A percentile compares a stretch with the other conserved stretches of the same genome.
phyloP scores from a whole-genome alignment of 2,888 invertebrate species.

The Malthinus flaveolus region DNA sequence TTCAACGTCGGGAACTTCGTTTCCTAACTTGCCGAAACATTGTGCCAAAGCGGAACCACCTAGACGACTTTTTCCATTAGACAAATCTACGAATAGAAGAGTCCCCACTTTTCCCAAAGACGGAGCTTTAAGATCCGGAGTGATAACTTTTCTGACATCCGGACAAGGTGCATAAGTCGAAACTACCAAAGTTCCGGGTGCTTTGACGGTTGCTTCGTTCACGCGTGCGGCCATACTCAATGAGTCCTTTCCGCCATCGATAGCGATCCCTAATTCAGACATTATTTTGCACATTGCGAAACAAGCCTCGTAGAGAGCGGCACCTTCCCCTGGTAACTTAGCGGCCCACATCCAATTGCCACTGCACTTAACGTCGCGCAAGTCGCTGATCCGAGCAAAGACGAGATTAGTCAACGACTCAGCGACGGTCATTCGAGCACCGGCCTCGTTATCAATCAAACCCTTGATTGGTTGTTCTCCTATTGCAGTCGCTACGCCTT shows the following conservation, averaged over 20 bases:
- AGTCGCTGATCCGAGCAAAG: slow-evolving; percentile 66
- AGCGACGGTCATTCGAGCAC: slow-evolving; percentile 92
- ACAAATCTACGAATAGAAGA: slow-evolving; percentile 79
- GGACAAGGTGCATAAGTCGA: slow-evolving; percentile 96
- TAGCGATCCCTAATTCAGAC: slow-evolving; percentile 74
- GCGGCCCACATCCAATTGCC: slow-evolving; percentile 99
- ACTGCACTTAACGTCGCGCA: slow-evolving; percentile 93
- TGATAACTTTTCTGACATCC: slow-evolving; percentile 81
- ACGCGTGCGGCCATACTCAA: slow-evolving; percentile 95
- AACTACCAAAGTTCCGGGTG: slow-evolving; percentile 90
- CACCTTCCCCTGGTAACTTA: slow-evolving; percentile 91
- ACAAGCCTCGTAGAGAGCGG: slow-evolving; percentile 84
- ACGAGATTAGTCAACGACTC: slow-evolving; percentile 94
- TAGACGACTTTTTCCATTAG: slow-evolving; percentile 72
- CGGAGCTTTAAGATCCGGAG: slow-evolving; percentile 87
- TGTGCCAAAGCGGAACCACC: slow-evolving; percentile 95
- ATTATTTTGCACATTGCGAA: slow-evolving; percentile 85
- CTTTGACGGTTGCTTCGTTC: slow-evolving; percentile 68
- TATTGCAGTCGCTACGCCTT: slow-evolving; percentile 92
- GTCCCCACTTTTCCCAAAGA: slow-evolving; percentile 62
- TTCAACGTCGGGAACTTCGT: slow-evolving; percentile 79
- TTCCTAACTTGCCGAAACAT: slow-evolving; percentile 79
- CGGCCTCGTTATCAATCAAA: slow-evolving; percentile 78
- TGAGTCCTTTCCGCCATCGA: slow-evolving; percentile 98
- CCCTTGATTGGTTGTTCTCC: slow-evolving; percentile 98